Base-by-base conservation (phyloP, 2,797 vertebrate genomes). In the Sebastes iracundus region DNA sequence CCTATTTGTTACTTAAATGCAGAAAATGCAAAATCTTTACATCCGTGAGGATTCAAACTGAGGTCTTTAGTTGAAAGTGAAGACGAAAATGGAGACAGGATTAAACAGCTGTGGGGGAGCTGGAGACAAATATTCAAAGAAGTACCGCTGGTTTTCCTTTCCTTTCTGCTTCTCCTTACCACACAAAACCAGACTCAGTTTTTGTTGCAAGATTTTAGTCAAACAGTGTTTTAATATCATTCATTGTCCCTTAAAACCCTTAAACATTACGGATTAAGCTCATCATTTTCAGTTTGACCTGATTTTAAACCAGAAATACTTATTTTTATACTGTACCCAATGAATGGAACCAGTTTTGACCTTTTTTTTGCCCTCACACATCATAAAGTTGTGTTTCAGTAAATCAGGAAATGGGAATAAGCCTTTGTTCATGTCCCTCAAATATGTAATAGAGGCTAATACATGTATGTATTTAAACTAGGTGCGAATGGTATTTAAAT, bases 21-120 rank as follows among this genome's bases (percentile, higher is more conserved):
- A 33, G 35, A 14, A 64, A 76, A 72, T 66, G 14, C 0, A 0
- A 20, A 61, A 75, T 64, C 42, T 63, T 42, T 10, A 49, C 12
- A 46, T 35, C 27, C 7, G 42, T 4, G 23, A 53, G 52, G 35
- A 73, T 6, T 18, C 5, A 46, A 60, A 55, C 12, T 2, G 25
- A 7, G 23, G 33, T 23, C 1, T 64, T 13, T 11, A 13, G 52
- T 2, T 10, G 18, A 20, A 62, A 56, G 30, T 7, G 13, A 7
- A 16, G 25, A 58, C 10, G 5, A 23, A 68, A 64, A 28, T 27
- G 53, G 22, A 52, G 20, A 67, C 6, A 6, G 4, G 55, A 75
- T 72, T 7, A 62, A 38, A 61, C 11, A 68, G 77, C 75, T 72
- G 74, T 25, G 75, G 28, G 75, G 23, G 16, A 58, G 4, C 30